Evolutionary conservation across 2,113 vertebrate genomes (phyloP).

Genomic region (Corydoras maculifer): DNA sequence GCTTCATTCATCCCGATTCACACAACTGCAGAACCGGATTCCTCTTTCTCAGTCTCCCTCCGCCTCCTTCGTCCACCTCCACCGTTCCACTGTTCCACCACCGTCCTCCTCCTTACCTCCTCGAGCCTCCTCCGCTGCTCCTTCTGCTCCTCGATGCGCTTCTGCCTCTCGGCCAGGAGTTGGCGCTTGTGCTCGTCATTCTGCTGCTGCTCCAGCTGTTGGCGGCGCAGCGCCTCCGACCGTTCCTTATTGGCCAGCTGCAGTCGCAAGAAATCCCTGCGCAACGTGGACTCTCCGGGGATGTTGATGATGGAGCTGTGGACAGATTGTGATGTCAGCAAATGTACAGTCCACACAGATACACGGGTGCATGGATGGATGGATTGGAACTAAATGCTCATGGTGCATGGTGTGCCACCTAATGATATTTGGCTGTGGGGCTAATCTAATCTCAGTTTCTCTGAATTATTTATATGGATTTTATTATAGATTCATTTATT

Average conservation of each 20-base stretch:
- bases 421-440: too few relatives aligned
- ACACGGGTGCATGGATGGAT: neutral
- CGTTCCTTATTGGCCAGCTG: conserved; percentile 97
- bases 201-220: conserved; percentile 97
- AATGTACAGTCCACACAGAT: neutral
- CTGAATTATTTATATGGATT: too few relatives aligned
- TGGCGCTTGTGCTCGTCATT: conserved; percentile 96
- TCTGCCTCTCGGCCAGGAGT: conserved; percentile 91
- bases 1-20: conserved; percentile 1
- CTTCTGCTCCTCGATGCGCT: conserved; percentile 96
- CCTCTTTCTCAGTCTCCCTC: neutral
- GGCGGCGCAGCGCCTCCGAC: conserved; percentile 86
- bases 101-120: conserved; percentile 69
- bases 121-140: conserved; percentile 90
- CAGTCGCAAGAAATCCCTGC: conserved; percentile 90
- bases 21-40: neutral
- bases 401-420: too few relatives aligned
- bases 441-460: too few relatives aligned
- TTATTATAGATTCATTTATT: too few relatives aligned
- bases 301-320: conserved; percentile 92
- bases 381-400: too few relatives aligned
- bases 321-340: conserved; percentile 2
- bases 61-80: neutral
- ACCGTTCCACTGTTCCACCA: neutral
- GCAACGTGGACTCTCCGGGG: conserved; percentile 88